Conservation (phyloP, 92 coral and sea anemone genomes). For the Bergia puertoricense region DNA sequence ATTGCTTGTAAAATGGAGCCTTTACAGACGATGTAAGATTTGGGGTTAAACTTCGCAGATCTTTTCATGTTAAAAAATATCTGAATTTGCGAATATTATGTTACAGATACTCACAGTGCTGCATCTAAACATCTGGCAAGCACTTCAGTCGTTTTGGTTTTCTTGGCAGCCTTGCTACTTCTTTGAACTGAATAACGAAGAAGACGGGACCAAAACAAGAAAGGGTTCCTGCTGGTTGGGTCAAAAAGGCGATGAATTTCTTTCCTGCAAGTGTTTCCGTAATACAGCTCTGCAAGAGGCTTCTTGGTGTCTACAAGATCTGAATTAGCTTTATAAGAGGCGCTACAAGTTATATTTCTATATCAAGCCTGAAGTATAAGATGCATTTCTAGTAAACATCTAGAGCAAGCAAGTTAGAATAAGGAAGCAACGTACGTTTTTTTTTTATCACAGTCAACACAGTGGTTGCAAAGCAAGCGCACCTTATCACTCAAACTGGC, state of each 20-base stretch:
- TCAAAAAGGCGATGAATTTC: neutral
- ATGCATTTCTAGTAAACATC: no score
- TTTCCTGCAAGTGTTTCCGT: neutral
- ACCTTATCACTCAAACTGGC: no score
- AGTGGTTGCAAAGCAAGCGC: no score
- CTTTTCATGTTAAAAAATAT: no score
- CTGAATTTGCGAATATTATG: neutral
- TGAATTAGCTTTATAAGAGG: neutral
- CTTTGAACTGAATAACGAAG: neutral
- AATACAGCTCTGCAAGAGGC: no score
- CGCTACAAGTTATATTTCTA: neutral
- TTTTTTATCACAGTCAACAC: no score
- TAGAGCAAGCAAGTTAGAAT: no score
- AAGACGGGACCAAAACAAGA: neutral
- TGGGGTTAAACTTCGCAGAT: no score
- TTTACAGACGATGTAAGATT: no score
- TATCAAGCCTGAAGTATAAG: no score
- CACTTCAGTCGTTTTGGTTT: neutral
- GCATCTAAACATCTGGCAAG: neutral
- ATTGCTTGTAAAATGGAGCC: no score
- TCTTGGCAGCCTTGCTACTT: neutral
- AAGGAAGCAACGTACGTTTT: no score
- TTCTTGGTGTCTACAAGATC: neutral
- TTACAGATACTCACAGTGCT: constrained; percentile 13
- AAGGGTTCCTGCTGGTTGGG: neutral